Evolutionary conservation across 1,140 invertebrate species (phyloP).

Genomic region (Zaprionus camerounensis): DNA sequence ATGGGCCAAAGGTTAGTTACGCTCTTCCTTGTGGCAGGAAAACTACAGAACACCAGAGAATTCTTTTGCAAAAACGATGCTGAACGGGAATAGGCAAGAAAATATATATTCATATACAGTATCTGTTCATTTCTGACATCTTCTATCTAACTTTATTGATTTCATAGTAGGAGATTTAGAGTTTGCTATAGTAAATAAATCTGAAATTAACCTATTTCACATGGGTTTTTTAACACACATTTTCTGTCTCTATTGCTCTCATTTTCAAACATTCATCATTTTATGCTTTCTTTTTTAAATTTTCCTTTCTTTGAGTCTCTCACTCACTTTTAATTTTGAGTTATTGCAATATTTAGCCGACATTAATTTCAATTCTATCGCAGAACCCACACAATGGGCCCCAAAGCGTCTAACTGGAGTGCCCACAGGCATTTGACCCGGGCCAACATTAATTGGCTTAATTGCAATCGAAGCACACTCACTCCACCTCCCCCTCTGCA

Average conservation of each 20-base stretch:
- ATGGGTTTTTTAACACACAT: background rate
- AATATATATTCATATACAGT: background rate
- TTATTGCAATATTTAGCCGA: constrained; percentile 66
- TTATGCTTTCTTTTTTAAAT: background rate
- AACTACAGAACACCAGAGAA: background rate
- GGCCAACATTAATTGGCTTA: constrained; percentile 71
- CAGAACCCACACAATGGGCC: constrained; percentile 42
- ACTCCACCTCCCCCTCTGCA: background rate
- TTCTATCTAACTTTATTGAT: background rate
- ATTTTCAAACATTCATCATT: background rate
- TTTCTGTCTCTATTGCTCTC: background rate
- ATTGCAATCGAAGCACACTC: constrained; percentile 56
- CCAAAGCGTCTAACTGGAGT: background rate
- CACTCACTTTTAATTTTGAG: constrained; percentile 60
- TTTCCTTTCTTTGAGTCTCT: background rate
- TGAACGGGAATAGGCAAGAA: background rate
- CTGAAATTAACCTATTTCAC: background rate
- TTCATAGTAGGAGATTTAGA: background rate
- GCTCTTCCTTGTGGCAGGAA: background rate
- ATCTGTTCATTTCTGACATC: background rate
- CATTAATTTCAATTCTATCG: constrained; percentile 73
- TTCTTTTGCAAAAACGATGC: background rate
- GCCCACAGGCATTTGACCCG: constrained; percentile 55
- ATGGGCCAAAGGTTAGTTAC: constrained; percentile 16
- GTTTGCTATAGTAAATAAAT: too few relatives aligned